Base-by-base conservation (phyloP, 1,140 invertebrate genomes). In the Gonatopus flavifemur region DNA sequence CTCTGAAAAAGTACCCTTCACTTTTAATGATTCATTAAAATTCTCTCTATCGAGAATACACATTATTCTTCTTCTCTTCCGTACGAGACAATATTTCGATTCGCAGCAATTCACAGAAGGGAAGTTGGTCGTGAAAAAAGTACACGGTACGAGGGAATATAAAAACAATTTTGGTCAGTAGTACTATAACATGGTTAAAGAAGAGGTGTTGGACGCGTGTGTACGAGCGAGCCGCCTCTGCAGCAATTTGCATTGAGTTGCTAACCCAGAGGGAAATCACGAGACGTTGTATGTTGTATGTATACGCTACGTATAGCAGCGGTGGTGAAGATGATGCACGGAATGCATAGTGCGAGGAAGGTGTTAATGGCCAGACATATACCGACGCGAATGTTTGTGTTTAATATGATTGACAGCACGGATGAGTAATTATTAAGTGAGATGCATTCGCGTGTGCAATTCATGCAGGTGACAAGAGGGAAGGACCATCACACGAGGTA, bases 241-340 rank as follows among this genome's bases (percentile, higher is more conserved):
- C 18, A 54, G 55, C 55, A 64, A 62, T 68, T 64, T 66, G 59
- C 50, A 55, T 39, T 47, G 30, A 18, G 49, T 41, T 35, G 52
- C 37, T 52, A 53, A 59, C 55, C 64, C 63, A 44, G 47, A 47
- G 64, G 66, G 66, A 70, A 70, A 70, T 70, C 63, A 67, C 30
- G 31, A 32, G 59, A 36, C 37, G 16, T 37, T 39, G 40, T 31
- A 31, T 31, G 25, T 20, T 20, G 31, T 18, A 41, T 52, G 44
- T 51, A 54, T 49, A 42, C 49, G 46, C 54, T 52, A 41, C 43
- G 25, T 36, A 28, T 20, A 22, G n/a, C 13, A 30, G 10, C 28
- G 21, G 38, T 15, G 12, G 43, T 13, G 41, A 36, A 22, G 32
- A 51, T 44, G 30, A 28, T 38, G 35, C 31, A 33, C 4, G n/a